Percentiles rank a stretch among this genome's conserved stretches.
phyloP scores from a whole-genome alignment of 2,888 invertebrate genomes.

The Rhagonycha lutea region DNA sequence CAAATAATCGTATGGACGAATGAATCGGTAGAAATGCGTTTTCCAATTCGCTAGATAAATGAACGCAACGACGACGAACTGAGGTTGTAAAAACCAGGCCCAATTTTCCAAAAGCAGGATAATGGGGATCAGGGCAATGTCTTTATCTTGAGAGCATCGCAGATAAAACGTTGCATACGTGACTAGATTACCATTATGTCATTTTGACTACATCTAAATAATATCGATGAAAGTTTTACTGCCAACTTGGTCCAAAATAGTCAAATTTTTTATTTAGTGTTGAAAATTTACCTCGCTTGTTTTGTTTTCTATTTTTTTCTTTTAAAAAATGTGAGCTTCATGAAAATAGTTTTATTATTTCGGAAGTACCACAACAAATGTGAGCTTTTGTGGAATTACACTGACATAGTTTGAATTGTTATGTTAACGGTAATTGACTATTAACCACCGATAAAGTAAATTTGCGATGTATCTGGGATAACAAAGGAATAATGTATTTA shows the following conservation, averaged over 20 bases:
- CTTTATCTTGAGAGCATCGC: conserved; percentile 46
- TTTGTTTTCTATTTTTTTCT: background rate
- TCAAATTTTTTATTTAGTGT: background rate
- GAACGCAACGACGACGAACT: conserved; percentile 29
- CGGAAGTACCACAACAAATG: background rate
- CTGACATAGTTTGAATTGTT: background rate
- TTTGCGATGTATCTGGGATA: background rate
- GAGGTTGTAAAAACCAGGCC: conserved; percentile 36
- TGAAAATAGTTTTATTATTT: background rate
- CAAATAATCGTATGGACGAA: conserved; percentile 33
- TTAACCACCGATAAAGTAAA: background rate
- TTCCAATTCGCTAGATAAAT: conserved; percentile 29
- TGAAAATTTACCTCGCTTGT: background rate
- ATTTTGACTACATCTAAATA: conserved; percentile 23
- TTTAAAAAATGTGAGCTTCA: background rate
- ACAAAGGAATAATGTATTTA: background rate
- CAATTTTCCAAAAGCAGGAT: conserved; percentile 47
- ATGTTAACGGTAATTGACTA: background rate
- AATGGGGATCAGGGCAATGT: conserved; percentile 47
- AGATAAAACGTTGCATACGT: conserved; percentile 42
- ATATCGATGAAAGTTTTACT: background rate
- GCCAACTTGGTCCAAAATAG: background rate
- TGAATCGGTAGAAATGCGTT: conserved; percentile 32
- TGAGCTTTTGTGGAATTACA: background rate
- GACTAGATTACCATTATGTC: conserved; percentile 43